Evolutionary conservation across 2,113 vertebrate genomes (phyloP).

Genomic region (Vombatus ursinus): DNA sequence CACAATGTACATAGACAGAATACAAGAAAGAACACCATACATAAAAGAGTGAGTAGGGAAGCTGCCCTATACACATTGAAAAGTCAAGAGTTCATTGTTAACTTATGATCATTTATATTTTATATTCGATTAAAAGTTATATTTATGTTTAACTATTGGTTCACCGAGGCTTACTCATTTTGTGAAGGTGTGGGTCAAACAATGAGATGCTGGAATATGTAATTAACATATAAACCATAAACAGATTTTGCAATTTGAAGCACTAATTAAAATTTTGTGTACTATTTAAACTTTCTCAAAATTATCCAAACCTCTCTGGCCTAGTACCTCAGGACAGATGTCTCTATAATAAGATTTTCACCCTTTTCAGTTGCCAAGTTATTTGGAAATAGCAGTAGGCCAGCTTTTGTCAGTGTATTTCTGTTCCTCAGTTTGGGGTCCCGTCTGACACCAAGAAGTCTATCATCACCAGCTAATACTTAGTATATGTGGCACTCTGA

Average conservation of each 20-base stretch:
- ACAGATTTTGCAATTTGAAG: not conserved
- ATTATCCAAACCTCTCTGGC: slow-evolving; percentile 56
- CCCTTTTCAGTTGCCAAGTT: slow-evolving; percentile 51
- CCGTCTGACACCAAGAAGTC: slow-evolving; percentile 64
- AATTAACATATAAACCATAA: not conserved
- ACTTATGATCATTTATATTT: not conserved
- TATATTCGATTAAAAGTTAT: not conserved
- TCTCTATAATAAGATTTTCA: slow-evolving; percentile 74
- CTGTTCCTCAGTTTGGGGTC: slow-evolving; percentile 56
- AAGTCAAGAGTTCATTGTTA: not conserved
- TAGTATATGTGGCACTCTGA: slow-evolving; percentile 28
- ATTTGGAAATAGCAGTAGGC: slow-evolving; percentile 45
- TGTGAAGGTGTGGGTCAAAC: not conserved
- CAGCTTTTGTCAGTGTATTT: slow-evolving; percentile 48
- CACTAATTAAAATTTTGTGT: slow-evolving; percentile 23
- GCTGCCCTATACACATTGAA: not conserved
- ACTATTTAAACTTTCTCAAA: slow-evolving; percentile 59
- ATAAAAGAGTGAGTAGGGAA: not conserved
- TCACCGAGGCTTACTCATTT: slow-evolving; percentile 25
- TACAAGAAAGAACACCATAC: too few species aligned
- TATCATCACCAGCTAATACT: slow-evolving; percentile 16
- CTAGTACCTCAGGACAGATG: slow-evolving; percentile 72
- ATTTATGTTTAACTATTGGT: not conserved
- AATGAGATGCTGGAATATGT: not conserved
- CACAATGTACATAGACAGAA: not conserved